Evolutionary conservation across 2,797 vertebrate species (phyloP), one percentile per base, ranked within the genome.

Genomic region (Anguilla marmorata): DNA sequence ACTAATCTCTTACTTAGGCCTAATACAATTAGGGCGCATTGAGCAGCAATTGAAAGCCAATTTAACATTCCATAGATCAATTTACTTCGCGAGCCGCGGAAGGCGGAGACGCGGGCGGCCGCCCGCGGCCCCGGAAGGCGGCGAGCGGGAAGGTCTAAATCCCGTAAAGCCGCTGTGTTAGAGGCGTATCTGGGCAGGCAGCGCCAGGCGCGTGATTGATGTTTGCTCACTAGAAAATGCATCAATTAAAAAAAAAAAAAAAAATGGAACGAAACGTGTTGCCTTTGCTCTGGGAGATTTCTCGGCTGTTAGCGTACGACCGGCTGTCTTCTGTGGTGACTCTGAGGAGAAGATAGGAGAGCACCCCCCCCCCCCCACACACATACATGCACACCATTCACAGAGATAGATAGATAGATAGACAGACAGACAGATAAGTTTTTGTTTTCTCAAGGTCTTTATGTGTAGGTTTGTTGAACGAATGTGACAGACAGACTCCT

Each of bases 11-110:
- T 93, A 93, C 92, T 93, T 93, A 93, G 90, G 91, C 90, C 89
- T 94, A 94, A 95, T 94, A 94, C 92, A 95, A 95, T 95, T 95
- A 95, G 94, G 92, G 87, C 87, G 92, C 93, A 94, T 93, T 93
- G 93, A 95, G 90, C 92, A 84, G 89, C 88, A 86, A 89, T 89
- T 89, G 89, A 90, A 87, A 92, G 90, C 63, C 87, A 76, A 90
- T 91, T 92, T 91, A 87, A 90, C 48, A 90, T 89, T 91, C 90
- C 90, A 92, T 91, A 93, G 92, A 93, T 95, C 90, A 91, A 89
- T 89, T 91, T 91, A 89, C 90, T 69, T 89, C 63, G 63, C 89
- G 14, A 74, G 85, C 91, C 93, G 86, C 54, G 0, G 58, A 85
- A 16, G 50, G 6, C 14, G 66, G 45, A 14, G 24, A 69, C 21